Evolutionary conservation across 2,797 vertebrate genomes (phyloP).

Genomic region (Diplodus puntazzo): DNA sequence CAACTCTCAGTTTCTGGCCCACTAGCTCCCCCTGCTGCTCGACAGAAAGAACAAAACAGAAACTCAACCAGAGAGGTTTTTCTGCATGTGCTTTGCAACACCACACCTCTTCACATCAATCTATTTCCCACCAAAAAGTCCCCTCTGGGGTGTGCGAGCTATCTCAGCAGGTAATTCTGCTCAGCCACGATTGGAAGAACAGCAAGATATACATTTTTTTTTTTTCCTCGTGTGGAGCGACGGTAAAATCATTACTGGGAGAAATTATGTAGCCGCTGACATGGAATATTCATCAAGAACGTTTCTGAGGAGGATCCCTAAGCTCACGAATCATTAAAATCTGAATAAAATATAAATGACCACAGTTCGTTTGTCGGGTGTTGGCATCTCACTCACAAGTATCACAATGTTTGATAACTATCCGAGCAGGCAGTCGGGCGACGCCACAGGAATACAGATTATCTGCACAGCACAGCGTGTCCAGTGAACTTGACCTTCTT

Average conservation of each 20-base stretch:
- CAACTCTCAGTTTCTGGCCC: constrained; percentile 68
- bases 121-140: constrained; percentile 38
- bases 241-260: constrained; percentile 55
- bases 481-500: constrained; percentile 31
- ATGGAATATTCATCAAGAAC: constrained; percentile 67
- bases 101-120: constrained; percentile 48
- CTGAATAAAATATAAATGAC: constrained; percentile 69
- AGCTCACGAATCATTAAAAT: constrained; percentile 67
- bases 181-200: constrained; percentile 42
- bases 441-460: constrained; percentile 48
- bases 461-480: constrained; percentile 13
- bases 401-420: constrained; percentile 61
- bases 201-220: constrained; percentile 37
- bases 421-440: constrained; percentile 35
- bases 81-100: constrained; percentile 25
- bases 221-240: constrained; percentile 17
- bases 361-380: constrained; percentile 56
- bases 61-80: neutral
- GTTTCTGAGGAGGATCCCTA: constrained; percentile 54
- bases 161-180: constrained; percentile 56
- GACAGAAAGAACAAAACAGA: neutral
- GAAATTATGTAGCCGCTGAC: constrained; percentile 58
- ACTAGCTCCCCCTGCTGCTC: constrained; percentile 84
- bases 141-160: constrained; percentile 34
- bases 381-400: constrained; percentile 53